Evolutionary conservation across 2,113 vertebrate genomes (phyloP), one percentile per base, ranked within the genome.

Genomic region (Sciurus niger): DNA sequence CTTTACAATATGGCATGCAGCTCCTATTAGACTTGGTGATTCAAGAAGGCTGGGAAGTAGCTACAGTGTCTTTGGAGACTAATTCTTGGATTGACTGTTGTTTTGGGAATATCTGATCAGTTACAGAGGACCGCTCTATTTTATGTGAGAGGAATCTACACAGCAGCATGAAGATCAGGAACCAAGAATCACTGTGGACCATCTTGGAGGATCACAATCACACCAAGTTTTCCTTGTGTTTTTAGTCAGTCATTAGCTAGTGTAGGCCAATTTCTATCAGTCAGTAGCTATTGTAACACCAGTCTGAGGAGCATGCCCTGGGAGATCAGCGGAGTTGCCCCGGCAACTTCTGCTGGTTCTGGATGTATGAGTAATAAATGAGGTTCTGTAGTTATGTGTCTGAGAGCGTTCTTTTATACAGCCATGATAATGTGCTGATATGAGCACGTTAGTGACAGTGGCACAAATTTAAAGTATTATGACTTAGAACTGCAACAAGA

Each of bases 401-500:
- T 74, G 46, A 25, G 65, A 89, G 34, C 14, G 16, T 85, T 84
- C 53, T 60, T 74, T 28, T 68, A 58, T 18, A 40, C 8, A 89
- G 48, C 32, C 28, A 70, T 8, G 4, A 82, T 43, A 76, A 58
- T 51, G 28, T 76, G 84, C 88, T 17, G 67, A 88, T 63, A 48
- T 18, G 86, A 46, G 67, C 22, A 46, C 17, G 14, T 77, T 93
- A 77, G 55, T 40, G 46, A 82, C 60, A 34, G 3, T 16, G 28
- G 65, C 60, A 92, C 58, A 96, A 95, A 96, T 96, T 55, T 95
- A 93, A 40, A 89, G 17, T 18, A 43, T 48, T 88, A 40, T 73
- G 55, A 40, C 85, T 88, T 74, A 89, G 74, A 95, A 58, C 77
- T 92, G 7, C 24, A 67, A 6, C 0, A n/a, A 77, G 7, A 76